These are phyloP conservation scores for Spinus pinus DNA, from an alignment of 2,797 vertebrate genomes.

Conservation along the genomic window DNA sequence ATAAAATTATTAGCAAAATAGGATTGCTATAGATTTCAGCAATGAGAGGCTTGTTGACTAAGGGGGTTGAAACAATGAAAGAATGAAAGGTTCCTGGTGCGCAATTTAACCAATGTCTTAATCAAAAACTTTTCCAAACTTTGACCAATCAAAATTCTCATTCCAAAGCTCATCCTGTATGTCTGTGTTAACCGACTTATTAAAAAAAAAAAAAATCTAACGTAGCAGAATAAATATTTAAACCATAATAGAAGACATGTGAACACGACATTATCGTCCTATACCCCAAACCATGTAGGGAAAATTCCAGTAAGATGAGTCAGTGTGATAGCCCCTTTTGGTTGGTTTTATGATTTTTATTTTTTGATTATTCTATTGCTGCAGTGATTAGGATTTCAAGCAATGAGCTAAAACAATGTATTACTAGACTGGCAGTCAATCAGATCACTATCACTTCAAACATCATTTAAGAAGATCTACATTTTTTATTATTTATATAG, in stretches of 20 bases:
- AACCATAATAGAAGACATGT: not conserved
- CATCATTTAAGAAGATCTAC: slow-evolving; percentile 49
- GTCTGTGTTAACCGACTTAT: not conserved
- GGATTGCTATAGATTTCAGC: not conserved
- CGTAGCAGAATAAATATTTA: not conserved
- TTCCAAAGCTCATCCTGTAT: not conserved
- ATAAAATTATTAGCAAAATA: not conserved
- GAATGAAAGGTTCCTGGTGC: not conserved
- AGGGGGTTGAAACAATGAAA: not conserved
- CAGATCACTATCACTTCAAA: slow-evolving; percentile 56
- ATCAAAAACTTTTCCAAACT: not conserved
- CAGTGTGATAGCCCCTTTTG: not conserved
- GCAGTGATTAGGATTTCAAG: not conserved
- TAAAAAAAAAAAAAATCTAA: not conserved
- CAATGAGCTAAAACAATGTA: not conserved
- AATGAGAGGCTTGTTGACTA: not conserved
- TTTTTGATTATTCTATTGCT: not conserved
- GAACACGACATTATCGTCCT: not conserved
- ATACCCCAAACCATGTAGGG: accelerated
- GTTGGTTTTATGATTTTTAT: not conserved
- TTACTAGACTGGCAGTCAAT: slow-evolving; percentile 29
- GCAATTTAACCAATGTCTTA: not conserved
- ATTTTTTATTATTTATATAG: slow-evolving; percentile 68
- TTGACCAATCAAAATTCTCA: not conserved
- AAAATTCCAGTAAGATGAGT: not conserved